Evolutionary conservation across 1,140 invertebrate species (phyloP).

Genomic region (Onthophagus taurus): DNA sequence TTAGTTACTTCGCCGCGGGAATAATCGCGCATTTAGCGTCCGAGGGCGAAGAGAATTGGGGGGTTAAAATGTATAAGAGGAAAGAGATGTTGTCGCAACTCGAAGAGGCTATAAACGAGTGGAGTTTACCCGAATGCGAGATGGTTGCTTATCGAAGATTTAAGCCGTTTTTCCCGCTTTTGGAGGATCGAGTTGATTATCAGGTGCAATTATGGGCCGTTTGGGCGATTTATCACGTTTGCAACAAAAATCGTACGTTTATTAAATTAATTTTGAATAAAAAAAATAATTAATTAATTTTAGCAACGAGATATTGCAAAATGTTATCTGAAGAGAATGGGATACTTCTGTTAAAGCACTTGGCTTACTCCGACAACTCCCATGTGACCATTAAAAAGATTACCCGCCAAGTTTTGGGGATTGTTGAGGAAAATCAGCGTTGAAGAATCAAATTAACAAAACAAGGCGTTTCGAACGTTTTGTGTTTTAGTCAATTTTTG

Average conservation of each 20-base stretch:
- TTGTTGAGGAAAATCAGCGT: no score
- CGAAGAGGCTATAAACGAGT: conserved; percentile 50
- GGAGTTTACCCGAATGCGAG: conserved; percentile 64
- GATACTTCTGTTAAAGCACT: conserved; percentile 42
- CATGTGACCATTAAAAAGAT: conserved; percentile 38
- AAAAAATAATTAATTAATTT: conserved; percentile 25
- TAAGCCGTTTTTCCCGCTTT: conserved; percentile 64
- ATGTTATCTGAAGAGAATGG: conserved; percentile 61
- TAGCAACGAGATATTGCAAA: conserved; percentile 62
- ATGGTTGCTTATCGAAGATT: conserved; percentile 82
- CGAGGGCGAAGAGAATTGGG: conserved; percentile 48
- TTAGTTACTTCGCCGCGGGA: conserved; percentile 76
- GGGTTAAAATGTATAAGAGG: conserved; percentile 30
- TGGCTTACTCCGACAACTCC: conserved; percentile 33
- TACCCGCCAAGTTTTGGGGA: conserved; percentile 41
- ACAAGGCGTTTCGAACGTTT: no score
- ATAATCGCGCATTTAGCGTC: conserved; percentile 70
- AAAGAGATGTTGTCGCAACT: conserved; percentile 49
- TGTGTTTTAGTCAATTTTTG: no score
- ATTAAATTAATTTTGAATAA: neutral
- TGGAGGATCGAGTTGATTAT: conserved; percentile 49
- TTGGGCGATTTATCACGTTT: conserved; percentile 78
- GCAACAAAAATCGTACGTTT: conserved; percentile 63
- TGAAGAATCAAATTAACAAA: no score
- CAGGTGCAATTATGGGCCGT: conserved; percentile 74